Base-by-base conservation (phyloP, 2,888 invertebrate species). In the Nudaria mundana region DNA sequence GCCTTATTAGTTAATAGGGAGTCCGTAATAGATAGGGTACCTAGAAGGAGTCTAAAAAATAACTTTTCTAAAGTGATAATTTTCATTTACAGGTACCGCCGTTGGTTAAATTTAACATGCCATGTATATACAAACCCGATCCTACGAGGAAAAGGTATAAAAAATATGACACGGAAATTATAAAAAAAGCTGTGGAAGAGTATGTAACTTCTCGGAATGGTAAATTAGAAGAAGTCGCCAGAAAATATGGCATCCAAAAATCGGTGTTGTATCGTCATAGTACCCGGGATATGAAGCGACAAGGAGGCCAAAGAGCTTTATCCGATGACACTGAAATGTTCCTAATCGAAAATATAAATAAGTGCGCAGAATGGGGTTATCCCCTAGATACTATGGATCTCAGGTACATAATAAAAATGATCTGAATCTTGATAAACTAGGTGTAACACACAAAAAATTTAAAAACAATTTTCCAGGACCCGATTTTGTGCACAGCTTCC, bases 381-480 rank as follows among this genome's bases (percentile, higher is more conserved):
- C 33, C 20, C 5, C 6, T 20, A 20, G 7, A 20, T 20, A 20
- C 5, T 8, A 7, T 7, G 2, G 20, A 20, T 20, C 2, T 20
- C 5, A 5, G 20, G 5, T 20, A 5, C 5, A 37, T 56, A 14
- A 16, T 57, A 14, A 57, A 60, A 26, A 30, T n/a, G n/a, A n/a
- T n/a, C n/a, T 20, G 5, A 53, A 54, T 40, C 40, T 63, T n/a
- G 54, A 60, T 34, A 43, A 28, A 25, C 4, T 33, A 16, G 34
- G 20, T 20, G 8, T 20, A 7, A 8, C 5, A 8, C 7, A 7
- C 2, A 52, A 43, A 37, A 49, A 29, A 41, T 53, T 59, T 22
- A 50, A 51, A 38, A 44, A 55, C 31, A 62, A 55, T 38, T 31
- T 61, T 24, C 59, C 60, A 12, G 60, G 58, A 1, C 38, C 32